Percentiles rank a stretch among this genome's conserved stretches.
These are phyloP conservation scores for Globicephala melas DNA, from an alignment of 2,113 vertebrate genomes.

Conservation along the genomic window DNA sequence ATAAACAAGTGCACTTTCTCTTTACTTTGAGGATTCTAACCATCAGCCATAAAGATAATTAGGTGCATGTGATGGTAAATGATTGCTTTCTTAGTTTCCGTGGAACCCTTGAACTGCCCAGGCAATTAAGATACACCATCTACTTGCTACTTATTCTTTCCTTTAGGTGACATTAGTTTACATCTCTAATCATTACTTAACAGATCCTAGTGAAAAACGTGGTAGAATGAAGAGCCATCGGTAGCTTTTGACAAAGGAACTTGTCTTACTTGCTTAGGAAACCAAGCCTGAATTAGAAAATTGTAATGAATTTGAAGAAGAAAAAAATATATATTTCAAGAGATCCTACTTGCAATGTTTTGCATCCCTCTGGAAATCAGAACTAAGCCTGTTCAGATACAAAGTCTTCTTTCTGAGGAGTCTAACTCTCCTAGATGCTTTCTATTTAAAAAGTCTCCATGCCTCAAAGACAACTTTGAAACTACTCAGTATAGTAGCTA, in stretches of 20 bases:
- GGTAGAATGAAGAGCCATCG: neutral
- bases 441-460: slow-evolving; percentile 22
- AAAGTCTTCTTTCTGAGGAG: neutral
- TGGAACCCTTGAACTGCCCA: neutral
- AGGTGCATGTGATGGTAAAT: neutral
- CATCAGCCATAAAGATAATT: neutral
- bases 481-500: neutral
- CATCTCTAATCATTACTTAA: slow-evolving; percentile 34
- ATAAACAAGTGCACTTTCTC: neutral
- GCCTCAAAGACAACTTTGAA: slow-evolving; percentile 59
- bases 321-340: neutral
- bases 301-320: neutral
- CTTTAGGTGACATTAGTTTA: neutral
- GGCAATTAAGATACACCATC: neutral
- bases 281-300: neutral
- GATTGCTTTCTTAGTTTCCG: neutral
- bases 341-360: neutral
- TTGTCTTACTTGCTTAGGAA: neutral
- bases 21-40: neutral
- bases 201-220: neutral
- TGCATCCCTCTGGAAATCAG: neutral
- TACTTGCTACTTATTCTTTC: neutral
- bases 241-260: slow-evolving; percentile 7
- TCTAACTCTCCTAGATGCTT: neutral
- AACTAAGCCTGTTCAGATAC: neutral